These are phyloP conservation scores for Plestiodon gilberti DNA, from an alignment of 2,113 vertebrate genomes.

Conservation along the genomic window DNA sequence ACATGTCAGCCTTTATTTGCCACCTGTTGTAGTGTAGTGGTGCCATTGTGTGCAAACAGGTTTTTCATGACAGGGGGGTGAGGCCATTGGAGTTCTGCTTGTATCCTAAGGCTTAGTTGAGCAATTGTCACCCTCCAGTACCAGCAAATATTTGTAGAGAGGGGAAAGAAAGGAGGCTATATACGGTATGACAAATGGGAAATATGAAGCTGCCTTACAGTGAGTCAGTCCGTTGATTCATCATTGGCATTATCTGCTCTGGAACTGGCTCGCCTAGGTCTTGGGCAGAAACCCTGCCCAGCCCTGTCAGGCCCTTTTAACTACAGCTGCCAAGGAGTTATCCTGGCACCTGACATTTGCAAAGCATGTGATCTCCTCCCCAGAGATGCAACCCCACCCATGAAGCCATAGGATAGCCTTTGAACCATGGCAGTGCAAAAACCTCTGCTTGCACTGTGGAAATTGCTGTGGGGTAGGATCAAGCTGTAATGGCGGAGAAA, in stretches of 20 bases:
- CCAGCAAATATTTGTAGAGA: too few relatives aligned
- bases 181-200: not conserved
- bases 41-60: too few relatives aligned
- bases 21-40: too few relatives aligned
- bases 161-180: not conserved
- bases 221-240: not conserved
- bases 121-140: not conserved
- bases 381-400: not conserved
- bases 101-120: not conserved
- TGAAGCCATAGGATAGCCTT: not conserved
- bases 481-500: not conserved
- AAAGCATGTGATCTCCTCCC: not conserved
- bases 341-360: not conserved
- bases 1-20: too few relatives aligned
- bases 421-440: not conserved
- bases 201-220: not conserved
- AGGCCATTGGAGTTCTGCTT: not conserved
- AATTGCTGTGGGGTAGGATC: not conserved
- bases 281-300: too few relatives aligned
- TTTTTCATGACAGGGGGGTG: not conserved
- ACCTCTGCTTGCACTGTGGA: not conserved
- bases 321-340: not conserved
- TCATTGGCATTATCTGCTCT: not conserved
- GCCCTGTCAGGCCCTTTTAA: not conserved
- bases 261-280: not conserved